Evolutionary conservation across 2,888 invertebrate species (phyloP), one percentile per base, ranked within the genome.

Genomic region (Nomada lathburiana): DNA sequence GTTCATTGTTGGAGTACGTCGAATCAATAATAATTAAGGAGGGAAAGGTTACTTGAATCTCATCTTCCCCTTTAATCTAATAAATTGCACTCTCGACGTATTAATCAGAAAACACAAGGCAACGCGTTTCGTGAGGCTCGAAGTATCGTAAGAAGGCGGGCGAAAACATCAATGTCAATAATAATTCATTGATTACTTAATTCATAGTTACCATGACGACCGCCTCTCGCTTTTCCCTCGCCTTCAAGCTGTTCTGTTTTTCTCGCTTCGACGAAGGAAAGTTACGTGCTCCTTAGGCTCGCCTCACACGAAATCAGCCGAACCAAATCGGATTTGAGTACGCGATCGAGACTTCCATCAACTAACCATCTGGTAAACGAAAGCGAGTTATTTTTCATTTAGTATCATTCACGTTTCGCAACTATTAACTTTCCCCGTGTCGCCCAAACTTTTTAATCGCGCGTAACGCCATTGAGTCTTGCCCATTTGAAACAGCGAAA

Each of bases 101-200:
- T 93, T 92, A 93, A 93, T 92, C 93, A 91, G 86, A 80, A 80
- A 84, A 86, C 87, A 86, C 86, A 74, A 72, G 80, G 82, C 85
- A 73, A 82, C 84, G 82, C 82, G 85, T 90, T 91, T 92, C 91
- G 90, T 90, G 91, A 91, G 90, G 89, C 90, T 90, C 89, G 90
- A 91, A 91, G 91, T 90, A 92, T 90, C 88, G 87, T 87, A 85
- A 87, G 89, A 78, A 82, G 84, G 68, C 82, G 78, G 78, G 72
- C 90, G 92, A 92, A 92, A 93, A 92, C 93, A 92, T 93, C 93
- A 93, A 93, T 93, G 93, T 93, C 93, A 93, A 94, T 94, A 93
- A 94, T 93, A 94, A 94, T 93, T 94, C 93, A 93, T 93, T 92
- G 93, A 93, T 93, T 93, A 93, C 92, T 93, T 92, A 93, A 93